A percentile compares a stretch with the other conserved stretches of the same genome.
These are phyloP conservation scores for Scaptodrosophila latifasciaeformis DNA, from an alignment of 2,888 invertebrate genomes.

Conservation along the genomic window DNA sequence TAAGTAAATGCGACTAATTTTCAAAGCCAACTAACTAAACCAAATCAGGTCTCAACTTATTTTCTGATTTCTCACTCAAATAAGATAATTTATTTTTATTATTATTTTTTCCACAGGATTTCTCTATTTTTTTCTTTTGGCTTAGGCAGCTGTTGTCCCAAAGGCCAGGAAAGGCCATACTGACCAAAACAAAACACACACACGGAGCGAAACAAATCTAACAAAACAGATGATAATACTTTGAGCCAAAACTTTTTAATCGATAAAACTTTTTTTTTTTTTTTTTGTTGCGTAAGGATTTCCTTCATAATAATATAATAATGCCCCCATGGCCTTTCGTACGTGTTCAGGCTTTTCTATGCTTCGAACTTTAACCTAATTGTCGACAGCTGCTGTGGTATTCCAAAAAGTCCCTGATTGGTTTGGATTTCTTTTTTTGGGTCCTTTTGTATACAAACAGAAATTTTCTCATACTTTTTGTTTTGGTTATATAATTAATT, in stretches of 20 bases:
- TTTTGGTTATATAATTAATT: too few relatives aligned
- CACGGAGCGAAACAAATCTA: slow-evolving; percentile 20
- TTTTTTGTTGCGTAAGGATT: slow-evolving; percentile 26
- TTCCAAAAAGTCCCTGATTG: too few relatives aligned
- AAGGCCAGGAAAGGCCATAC: slow-evolving; percentile 1
- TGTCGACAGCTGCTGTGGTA: slow-evolving; percentile 40
- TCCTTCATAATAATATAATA: too few relatives aligned
- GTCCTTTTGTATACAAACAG: background rate
- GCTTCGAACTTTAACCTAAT: slow-evolving; percentile 43
- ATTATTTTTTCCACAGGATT: slow-evolving; percentile 15
- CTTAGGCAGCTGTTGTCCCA: background rate
- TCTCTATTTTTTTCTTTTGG: background rate
- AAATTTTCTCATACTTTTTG: too few relatives aligned
- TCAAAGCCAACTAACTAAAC: too few relatives aligned
- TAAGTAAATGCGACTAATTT: slow-evolving; percentile 55
- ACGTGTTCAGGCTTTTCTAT: background rate
- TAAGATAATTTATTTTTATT: too few relatives aligned
- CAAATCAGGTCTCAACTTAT: too few relatives aligned
- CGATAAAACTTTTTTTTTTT: slow-evolving; percentile 58
- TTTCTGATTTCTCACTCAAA: too few relatives aligned
- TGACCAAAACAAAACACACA: background rate
- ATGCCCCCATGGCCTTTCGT: background rate
- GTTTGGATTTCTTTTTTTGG: background rate
- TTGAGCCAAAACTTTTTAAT: slow-evolving; percentile 54
- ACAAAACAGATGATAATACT: slow-evolving; percentile 52